Base-by-base conservation (phyloP, 2,797 vertebrate species). In the Loriculus beryllinus region DNA sequence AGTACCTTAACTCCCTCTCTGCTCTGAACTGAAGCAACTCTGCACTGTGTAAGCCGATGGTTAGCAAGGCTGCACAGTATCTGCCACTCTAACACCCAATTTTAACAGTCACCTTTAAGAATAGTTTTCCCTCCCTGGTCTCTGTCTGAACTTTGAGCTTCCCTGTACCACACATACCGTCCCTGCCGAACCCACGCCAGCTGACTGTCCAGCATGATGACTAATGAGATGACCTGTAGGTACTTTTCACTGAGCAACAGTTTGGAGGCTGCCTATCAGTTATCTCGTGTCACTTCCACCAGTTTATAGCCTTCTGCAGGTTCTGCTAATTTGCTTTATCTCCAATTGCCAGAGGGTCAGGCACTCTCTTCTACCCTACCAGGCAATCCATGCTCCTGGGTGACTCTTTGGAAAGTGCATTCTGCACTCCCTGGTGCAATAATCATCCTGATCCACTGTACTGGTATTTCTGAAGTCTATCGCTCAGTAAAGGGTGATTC, bases 81-180 rank as follows among this genome's bases (percentile, higher is more conserved):
- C 52, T 12, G 7, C 13, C 48, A 9, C 21, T 67, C 10, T 26
- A 51, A 51, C 12, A 48, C 4, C 18, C 0, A 0, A n/a, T 25
- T 68, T 51, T n/a, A 9, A 25, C 64, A 69, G 47, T 56, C 51
- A 10, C 40, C 29, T 79, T 39, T 7, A 56, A 74, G 79, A 49
- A 43, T 3, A 7, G 0, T 4, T 28, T 17, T 19, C 37, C 48
- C 60, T 52, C 52, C 11, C 1, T 29, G 52, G 29, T 33, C n/a
- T 40, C 67, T 35, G 19, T 3, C 39, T 33, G 40, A 52, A 29
- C 25, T 40, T 7, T 60, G 65, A 86, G 74, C 25, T 43, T 35
- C 43, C 52, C 65, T 17, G 9, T 1, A 15, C 8, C n/a, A 37
- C 0, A 0, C 5, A 4, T 0, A 10, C 68, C 43, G 56, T 0